Conservation (phyloP, 2,113 vertebrate genomes). For the Tinamus guttatus region DNA sequence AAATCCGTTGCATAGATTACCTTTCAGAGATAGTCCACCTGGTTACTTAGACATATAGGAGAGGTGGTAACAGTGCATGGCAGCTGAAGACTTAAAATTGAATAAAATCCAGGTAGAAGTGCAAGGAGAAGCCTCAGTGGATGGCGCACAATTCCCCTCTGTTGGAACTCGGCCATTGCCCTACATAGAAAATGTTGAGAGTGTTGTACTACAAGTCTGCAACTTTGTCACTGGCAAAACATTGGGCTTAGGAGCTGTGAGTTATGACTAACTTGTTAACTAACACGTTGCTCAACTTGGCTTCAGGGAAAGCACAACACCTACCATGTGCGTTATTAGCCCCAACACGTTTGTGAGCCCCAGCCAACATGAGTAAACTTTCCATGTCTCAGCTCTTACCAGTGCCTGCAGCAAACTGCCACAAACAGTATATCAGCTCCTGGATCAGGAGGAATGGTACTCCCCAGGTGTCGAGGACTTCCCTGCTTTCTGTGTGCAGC, state of each 20-base stretch:
- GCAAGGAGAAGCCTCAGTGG: background rate
- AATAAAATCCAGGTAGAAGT: slow-evolving; percentile 8
- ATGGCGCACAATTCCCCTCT: background rate
- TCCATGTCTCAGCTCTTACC: background rate
- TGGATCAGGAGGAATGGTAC: background rate
- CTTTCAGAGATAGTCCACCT: slow-evolving; percentile 30
- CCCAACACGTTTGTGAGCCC: background rate
- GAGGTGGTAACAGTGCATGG: slow-evolving; percentile 1
- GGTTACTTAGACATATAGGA: slow-evolving; percentile 3
- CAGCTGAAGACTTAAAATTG: background rate
- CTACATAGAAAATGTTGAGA: background rate
- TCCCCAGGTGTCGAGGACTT: background rate
- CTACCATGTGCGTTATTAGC: background rate
- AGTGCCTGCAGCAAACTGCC: slow-evolving; percentile 21
- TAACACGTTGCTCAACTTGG: slow-evolving; percentile 28
- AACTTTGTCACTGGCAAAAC: slow-evolving; percentile 28
- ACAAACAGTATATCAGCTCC: background rate
- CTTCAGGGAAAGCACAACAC: slow-evolving; percentile 26
- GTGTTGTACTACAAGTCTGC: background rate
- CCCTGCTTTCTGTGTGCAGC: background rate
- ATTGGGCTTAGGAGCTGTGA: background rate
- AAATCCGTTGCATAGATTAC: background rate
- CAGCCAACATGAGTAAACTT: background rate
- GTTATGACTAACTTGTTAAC: slow-evolving; percentile 22
- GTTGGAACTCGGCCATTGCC: slow-evolving; percentile 28